Percentiles rank a stretch among this genome's conserved stretches.
These are phyloP conservation scores for Pollachius pollachius DNA, from an alignment of 2,113 vertebrate genomes.

Conservation along the genomic window DNA sequence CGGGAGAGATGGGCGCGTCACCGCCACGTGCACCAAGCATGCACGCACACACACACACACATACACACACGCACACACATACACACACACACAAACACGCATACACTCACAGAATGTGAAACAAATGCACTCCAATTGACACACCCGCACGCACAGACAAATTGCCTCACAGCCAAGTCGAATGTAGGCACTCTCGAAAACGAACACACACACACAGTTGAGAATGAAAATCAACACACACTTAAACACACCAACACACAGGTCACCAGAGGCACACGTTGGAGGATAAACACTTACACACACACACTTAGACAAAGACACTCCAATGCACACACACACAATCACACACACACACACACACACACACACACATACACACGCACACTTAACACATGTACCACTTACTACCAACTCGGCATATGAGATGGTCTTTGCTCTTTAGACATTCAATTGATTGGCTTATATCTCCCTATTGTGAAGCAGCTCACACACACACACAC, in stretches of 20 bases:
- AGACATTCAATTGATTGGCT: conserved; percentile 49
- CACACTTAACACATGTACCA: conserved; percentile 16
- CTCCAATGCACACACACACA: neutral
- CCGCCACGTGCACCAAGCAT: too few species aligned
- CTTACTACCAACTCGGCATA: conserved; percentile 31
- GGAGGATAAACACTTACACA: neutral
- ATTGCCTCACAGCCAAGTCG: too few species aligned
- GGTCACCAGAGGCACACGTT: too few species aligned
- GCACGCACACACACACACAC: neutral
- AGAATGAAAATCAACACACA: too few species aligned
- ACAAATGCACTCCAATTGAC: too few species aligned
- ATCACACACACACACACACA: conserved; percentile 3
- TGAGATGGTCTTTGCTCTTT: conserved; percentile 18
- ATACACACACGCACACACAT: conserved; percentile 1
- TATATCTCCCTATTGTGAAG: conserved; percentile 51
- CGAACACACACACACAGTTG: too few species aligned
- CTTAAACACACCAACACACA: too few species aligned
- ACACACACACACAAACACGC: neutral
- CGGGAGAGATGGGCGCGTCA: neutral
- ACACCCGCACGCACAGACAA: neutral
- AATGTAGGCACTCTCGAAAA: too few species aligned
- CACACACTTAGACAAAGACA: neutral
- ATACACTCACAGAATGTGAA: neutral
- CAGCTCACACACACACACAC: conserved; percentile 44
- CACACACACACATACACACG: conserved; percentile 19